Evolutionary conservation across 2,888 invertebrate species (phyloP), one percentile per base, ranked within the genome.

Genomic region (Leucoptera coffeella): DNA sequence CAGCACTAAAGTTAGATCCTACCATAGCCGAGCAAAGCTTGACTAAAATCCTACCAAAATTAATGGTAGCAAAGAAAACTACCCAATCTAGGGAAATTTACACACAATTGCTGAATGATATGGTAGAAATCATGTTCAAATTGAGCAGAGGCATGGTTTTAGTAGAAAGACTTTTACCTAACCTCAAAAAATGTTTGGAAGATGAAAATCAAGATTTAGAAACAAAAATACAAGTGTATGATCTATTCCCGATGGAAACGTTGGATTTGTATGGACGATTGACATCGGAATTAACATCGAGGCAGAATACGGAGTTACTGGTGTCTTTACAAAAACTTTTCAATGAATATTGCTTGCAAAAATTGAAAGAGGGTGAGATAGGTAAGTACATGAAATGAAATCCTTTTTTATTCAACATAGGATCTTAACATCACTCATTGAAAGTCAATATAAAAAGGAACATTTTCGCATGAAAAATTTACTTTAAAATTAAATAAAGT

Each of bases 221-320:
- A 45, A 41, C 61, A 14, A 43, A 67, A n/a, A n/a, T n/a, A n/a
- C n/a, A n/a, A n/a, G n/a, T n/a, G n/a, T n/a, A n/a, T 29, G 67
- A 69, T 37, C 30, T 72, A 8, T 52, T 72, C 30, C 65, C 69
- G 2, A 20, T 39, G 21, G 46, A 54, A 30, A 57, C 62, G 45
- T 38, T 61, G 1, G 44, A 54, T 26, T 35, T 43, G 10, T 72
- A 56, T 43, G 72, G 71, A 2, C 60, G 47, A 30, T 37, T 60
- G 28, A 61, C 61, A 4, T 56, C 58, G 1, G 67, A 71, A 30
- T 36, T 72, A 14, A 57, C 69, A 61, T 69, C 65, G 19, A 51
- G 71, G 29, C 69, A 71, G 32, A 67, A 57, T 37, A 58, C 53
- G 20, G 65, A 67, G 12, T 36, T 71, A 9, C 38, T 72, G 11